Evolutionary conservation across 2,888 invertebrate genomes (phyloP).

Genomic region (Chalcosyrphus nemorum): DNA sequence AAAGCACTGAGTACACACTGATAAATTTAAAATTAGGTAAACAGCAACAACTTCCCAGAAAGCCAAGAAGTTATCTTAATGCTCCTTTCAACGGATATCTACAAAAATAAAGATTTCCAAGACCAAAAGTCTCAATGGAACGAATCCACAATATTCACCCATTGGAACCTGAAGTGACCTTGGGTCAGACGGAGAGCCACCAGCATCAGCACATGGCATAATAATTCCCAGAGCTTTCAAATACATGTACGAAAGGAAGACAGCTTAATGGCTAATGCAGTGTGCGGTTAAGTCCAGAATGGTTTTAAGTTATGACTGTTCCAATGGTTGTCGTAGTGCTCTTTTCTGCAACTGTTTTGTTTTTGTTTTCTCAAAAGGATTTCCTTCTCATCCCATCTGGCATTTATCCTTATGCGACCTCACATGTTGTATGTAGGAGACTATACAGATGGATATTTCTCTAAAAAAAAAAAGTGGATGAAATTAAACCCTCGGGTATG

Average conservation of each 20-base stretch:
- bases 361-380: slow-evolving; percentile 44
- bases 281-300: slow-evolving; percentile 70
- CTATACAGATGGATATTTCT: slow-evolving; percentile 45
- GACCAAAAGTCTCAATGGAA: slow-evolving; percentile 39
- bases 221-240: slow-evolving; percentile 70
- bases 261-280: slow-evolving; percentile 72
- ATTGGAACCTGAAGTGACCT: slow-evolving; percentile 61
- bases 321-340: slow-evolving; percentile 1
- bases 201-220: slow-evolving; percentile 66
- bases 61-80: slow-evolving; percentile 1
- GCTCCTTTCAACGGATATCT: background rate
- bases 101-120: slow-evolving; percentile 1
- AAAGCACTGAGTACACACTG: background rate
- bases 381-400: slow-evolving; percentile 37
- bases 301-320: slow-evolving; percentile 71
- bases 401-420: slow-evolving; percentile 2
- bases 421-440: slow-evolving; percentile 35
- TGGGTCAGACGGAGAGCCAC: slow-evolving; percentile 67
- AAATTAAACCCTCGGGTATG: slow-evolving; percentile 66
- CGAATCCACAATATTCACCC: slow-evolving; percentile 55
- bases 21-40: background rate
- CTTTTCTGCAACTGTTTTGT: slow-evolving; percentile 23
- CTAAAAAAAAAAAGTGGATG: slow-evolving; percentile 59
- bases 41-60: background rate
- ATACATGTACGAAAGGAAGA: slow-evolving; percentile 54